Conservation (phyloP, 92 coral and sea anemone genomes). For the Palythoa heliodiscus region DNA sequence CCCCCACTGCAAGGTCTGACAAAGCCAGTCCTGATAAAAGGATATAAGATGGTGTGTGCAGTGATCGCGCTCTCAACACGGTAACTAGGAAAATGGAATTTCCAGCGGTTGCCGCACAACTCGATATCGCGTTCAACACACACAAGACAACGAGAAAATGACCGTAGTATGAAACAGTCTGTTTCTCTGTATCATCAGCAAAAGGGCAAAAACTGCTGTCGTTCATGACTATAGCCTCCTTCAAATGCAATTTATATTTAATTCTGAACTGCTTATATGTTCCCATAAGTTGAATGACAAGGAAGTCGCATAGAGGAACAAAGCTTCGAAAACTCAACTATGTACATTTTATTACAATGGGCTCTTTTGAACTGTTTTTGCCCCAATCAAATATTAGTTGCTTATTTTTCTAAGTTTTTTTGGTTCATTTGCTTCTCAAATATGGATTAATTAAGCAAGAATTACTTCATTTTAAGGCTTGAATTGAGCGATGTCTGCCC, state of each 20-base stretch:
- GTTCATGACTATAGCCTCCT: neutral
- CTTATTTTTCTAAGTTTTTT: too few relatives aligned
- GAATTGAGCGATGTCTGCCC: too few relatives aligned
- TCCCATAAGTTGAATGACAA: too few relatives aligned
- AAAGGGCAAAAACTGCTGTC: neutral
- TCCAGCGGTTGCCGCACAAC: slow-evolving; percentile 5
- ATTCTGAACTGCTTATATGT: too few relatives aligned
- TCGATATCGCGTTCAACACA: neutral
- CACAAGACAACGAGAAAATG: neutral
- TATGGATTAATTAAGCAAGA: too few relatives aligned
- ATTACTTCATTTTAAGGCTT: too few relatives aligned
- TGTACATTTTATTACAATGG: too few relatives aligned
- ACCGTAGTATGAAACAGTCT: neutral
- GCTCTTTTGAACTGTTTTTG: too few relatives aligned
- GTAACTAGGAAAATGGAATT: slow-evolving; percentile 8
- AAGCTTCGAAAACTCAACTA: too few relatives aligned
- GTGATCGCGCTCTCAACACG: slow-evolving; percentile 4
- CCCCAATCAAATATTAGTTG: too few relatives aligned
- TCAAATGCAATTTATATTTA: neutral
- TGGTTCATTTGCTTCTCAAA: too few relatives aligned
- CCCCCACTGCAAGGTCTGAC: slow-evolving; percentile 1
- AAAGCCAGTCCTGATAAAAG: slow-evolving; percentile 19
- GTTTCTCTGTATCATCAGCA: slow-evolving; percentile 5
- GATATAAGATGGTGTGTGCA: neutral
- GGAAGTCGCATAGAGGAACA: too few relatives aligned